A percentile compares a stretch with the other conserved stretches of the same genome.
phyloP scores from a whole-genome alignment of 1,140 invertebrate genomes.

The Trialeurodes vaporariorum region DNA sequence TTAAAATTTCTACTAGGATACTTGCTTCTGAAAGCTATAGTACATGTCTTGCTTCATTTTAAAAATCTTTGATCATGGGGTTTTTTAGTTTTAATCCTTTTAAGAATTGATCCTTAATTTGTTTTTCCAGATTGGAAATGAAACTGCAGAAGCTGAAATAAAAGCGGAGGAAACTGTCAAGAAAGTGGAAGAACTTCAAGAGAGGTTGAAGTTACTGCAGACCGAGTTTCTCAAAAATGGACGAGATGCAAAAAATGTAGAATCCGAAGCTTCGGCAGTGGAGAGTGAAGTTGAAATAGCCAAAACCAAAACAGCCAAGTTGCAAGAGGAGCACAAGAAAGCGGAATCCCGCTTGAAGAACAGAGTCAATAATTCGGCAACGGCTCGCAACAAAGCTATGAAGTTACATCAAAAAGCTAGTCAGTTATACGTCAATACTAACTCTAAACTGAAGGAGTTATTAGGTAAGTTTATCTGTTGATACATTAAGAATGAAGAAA shows the following conservation, averaged over 20 bases:
- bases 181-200: conserved; percentile 52
- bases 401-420: conserved; percentile 57
- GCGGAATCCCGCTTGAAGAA: conserved; percentile 45
- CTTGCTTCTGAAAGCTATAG: too few species aligned
- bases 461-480: conserved; percentile 36
- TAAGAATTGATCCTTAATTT: conserved; percentile 13
- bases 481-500: background rate
- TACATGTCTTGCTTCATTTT: background rate
- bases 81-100: background rate
- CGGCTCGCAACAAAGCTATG: conserved; percentile 57
- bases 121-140: conserved; percentile 44
- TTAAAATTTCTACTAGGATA: too few species aligned
- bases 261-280: conserved; percentile 40
- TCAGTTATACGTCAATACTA: conserved; percentile 59
- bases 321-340: conserved; percentile 45
- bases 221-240: conserved; percentile 65
- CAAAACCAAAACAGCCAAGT: conserved; percentile 37
- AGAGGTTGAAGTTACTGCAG: conserved; percentile 54
- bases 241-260: conserved; percentile 44
- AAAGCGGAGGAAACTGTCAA: conserved; percentile 58
- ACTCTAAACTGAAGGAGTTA: conserved; percentile 58
- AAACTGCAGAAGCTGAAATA: conserved; percentile 57
- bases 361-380: conserved; percentile 47
- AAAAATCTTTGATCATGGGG: background rate
- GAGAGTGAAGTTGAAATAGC: conserved; percentile 43